Percentiles rank a stretch among this genome's conserved stretches.
Evolutionary conservation across 2,888 invertebrate genomes (phyloP).

Genomic region (Lasioglossum zephyrum): DNA sequence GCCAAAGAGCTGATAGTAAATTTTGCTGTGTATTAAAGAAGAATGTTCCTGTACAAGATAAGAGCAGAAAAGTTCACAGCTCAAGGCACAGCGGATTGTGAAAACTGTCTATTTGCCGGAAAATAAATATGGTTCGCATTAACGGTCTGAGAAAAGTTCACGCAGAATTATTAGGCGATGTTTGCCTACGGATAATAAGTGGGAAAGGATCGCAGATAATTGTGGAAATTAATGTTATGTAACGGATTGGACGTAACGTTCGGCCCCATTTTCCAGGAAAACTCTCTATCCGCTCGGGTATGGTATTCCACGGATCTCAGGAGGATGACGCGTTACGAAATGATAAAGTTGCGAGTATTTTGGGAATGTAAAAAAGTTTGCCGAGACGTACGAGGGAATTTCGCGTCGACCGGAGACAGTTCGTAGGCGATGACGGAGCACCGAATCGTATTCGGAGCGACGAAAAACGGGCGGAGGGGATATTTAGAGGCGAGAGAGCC

Average conservation of each 20-base stretch:
- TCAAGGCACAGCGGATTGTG: not conserved
- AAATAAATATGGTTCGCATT: not conserved
- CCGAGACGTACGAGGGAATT: not conserved
- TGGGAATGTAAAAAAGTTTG: not conserved
- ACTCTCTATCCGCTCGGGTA: not conserved
- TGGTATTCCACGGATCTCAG: not conserved
- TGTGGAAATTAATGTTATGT: slow-evolving; percentile 10
- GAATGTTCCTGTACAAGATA: not conserved
- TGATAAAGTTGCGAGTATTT: not conserved
- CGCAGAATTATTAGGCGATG: not conserved
- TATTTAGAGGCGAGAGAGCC: not conserved
- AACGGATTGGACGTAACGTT: not conserved
- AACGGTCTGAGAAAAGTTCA: slow-evolving; percentile 2
- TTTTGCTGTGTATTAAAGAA: not conserved
- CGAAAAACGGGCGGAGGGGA: not conserved
- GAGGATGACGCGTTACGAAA: not conserved
- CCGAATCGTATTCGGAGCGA: not conserved
- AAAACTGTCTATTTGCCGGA: not conserved
- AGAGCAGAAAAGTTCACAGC: not conserved
- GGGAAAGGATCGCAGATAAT: slow-evolving; percentile 9
- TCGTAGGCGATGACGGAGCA: not conserved
- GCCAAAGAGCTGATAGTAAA: not conserved
- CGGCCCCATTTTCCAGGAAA: not conserved
- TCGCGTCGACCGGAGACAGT: not conserved
- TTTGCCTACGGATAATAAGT: slow-evolving; percentile 1